Percentiles rank a stretch among this genome's conserved stretches.
Conservation (phyloP, 2,797 vertebrate genomes). For the Echiichthys vipera region DNA sequence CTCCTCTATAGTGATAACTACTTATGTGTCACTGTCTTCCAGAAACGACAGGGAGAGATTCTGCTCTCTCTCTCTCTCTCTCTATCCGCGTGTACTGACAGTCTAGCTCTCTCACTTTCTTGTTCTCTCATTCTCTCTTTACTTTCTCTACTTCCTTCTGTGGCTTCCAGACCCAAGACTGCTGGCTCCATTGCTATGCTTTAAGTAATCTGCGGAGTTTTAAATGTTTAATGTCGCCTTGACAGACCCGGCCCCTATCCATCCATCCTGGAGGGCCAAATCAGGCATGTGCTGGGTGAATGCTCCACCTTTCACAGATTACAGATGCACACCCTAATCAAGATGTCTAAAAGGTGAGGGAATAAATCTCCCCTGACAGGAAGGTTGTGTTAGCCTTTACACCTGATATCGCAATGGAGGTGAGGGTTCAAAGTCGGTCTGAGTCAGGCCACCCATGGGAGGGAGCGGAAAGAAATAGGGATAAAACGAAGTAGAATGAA, state of each 20-base stretch:
- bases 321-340: slow-evolving; percentile 69
- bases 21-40: slow-evolving; percentile 18
- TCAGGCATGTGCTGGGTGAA: slow-evolving; percentile 43
- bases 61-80: slow-evolving; percentile 18
- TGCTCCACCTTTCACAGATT: slow-evolving; percentile 72
- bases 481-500: too few species aligned
- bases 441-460: slow-evolving; percentile 38
- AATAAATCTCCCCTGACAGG: slow-evolving; percentile 76
- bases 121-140: slow-evolving; percentile 34
- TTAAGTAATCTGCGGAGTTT: slow-evolving; percentile 62
- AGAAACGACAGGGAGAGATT: slow-evolving; percentile 48
- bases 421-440: slow-evolving; percentile 52
- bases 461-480: slow-evolving; percentile 21
- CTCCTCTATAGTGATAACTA: slow-evolving; percentile 16
- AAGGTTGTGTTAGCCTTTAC: slow-evolving; percentile 69
- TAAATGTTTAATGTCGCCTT: slow-evolving; percentile 77
- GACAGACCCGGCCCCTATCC: slow-evolving; percentile 59
- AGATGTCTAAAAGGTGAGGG: slow-evolving; percentile 70
- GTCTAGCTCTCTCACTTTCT: slow-evolving; percentile 24
- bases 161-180: slow-evolving; percentile 38
- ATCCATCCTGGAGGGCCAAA: slow-evolving; percentile 50
- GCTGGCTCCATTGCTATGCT: slow-evolving; percentile 58
- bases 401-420: slow-evolving; percentile 49
- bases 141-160: slow-evolving; percentile 30
- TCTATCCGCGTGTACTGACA: slow-evolving; percentile 42